Evolutionary conservation across 2,797 vertebrate genomes (phyloP).

Genomic region (Micropoecilia bifurca): DNA sequence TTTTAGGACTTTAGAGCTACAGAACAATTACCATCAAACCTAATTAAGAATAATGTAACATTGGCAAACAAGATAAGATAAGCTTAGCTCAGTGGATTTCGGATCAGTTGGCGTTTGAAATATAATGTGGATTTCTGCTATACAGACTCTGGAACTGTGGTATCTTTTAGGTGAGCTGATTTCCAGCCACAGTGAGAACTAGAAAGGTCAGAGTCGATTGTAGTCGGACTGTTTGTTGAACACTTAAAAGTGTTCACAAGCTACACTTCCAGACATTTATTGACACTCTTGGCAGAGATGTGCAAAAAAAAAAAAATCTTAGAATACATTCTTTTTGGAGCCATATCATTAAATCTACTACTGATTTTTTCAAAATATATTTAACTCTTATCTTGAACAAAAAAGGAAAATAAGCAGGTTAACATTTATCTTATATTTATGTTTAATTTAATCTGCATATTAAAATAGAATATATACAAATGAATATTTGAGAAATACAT

Average conservation of each 20-base stretch:
- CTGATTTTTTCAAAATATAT: not conserved
- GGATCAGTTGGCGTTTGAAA: too few species aligned
- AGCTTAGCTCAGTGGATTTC: not conserved
- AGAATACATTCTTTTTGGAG: not conserved
- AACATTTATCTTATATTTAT: not conserved
- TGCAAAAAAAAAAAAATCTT: not conserved
- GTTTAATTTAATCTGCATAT: too few species aligned
- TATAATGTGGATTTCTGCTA: not conserved
- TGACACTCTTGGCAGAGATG: not conserved
- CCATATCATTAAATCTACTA: not conserved
- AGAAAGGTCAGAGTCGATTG: not conserved
- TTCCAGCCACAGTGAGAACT: not conserved
- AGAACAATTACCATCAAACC: not conserved
- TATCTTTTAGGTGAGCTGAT: not conserved
- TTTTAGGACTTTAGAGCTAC: not conserved
- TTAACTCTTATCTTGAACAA: not conserved
- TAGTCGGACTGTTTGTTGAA: not conserved
- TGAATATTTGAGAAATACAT: not conserved
- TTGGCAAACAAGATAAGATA: not conserved
- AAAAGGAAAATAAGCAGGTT: not conserved
- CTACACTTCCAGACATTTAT: not conserved
- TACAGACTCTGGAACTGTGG: not conserved
- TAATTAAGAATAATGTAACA: not conserved
- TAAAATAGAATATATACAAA: too few species aligned
- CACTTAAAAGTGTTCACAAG: not conserved